phyloP scores from a whole-genome alignment of 2,113 vertebrate genomes.

The Cebus imitator region DNA sequence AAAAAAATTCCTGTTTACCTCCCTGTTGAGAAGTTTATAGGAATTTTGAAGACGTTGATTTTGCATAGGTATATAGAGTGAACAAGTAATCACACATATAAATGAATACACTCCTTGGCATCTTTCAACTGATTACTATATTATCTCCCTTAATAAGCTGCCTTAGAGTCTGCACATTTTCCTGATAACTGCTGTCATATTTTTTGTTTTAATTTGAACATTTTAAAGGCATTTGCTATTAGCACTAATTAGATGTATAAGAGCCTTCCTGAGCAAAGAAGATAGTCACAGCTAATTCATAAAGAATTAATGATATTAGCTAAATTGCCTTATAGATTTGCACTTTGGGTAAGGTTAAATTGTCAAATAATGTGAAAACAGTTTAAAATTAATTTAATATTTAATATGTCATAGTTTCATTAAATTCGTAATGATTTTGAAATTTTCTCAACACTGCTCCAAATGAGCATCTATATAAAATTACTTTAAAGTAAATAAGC shows the following conservation, averaged over 20 bases:
- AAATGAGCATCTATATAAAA: constrained; percentile 63
- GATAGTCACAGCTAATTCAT: constrained; percentile 66
- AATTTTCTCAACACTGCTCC: constrained; percentile 9
- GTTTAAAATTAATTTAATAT: constrained; percentile 67
- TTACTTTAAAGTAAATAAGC: constrained; percentile 63
- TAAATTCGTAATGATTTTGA: constrained; percentile 43
- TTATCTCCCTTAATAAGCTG: constrained; percentile 58
- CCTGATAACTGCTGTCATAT: constrained; percentile 59
- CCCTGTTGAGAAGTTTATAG: neutral
- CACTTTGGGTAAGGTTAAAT: constrained; percentile 67
- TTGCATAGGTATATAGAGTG: constrained; percentile 13
- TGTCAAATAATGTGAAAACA: constrained; percentile 63
- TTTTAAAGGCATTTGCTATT: constrained; percentile 67
- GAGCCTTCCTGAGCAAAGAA: constrained; percentile 51
- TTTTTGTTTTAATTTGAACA: constrained; percentile 72
- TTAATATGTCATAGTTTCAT: constrained; percentile 48
- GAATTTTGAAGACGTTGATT: constrained; percentile 36
- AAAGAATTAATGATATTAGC: constrained; percentile 63
- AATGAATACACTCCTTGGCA: constrained; percentile 43
- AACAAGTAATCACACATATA: constrained; percentile 46
- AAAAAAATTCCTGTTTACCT: neutral
- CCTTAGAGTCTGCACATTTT: constrained; percentile 61
- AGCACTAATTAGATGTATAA: constrained; percentile 65
- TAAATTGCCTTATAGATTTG: constrained; percentile 57
- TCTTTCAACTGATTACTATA: constrained; percentile 47